Evolutionary conservation across 2,888 invertebrate genomes (phyloP).

Genomic region (Desoria tigrina): DNA sequence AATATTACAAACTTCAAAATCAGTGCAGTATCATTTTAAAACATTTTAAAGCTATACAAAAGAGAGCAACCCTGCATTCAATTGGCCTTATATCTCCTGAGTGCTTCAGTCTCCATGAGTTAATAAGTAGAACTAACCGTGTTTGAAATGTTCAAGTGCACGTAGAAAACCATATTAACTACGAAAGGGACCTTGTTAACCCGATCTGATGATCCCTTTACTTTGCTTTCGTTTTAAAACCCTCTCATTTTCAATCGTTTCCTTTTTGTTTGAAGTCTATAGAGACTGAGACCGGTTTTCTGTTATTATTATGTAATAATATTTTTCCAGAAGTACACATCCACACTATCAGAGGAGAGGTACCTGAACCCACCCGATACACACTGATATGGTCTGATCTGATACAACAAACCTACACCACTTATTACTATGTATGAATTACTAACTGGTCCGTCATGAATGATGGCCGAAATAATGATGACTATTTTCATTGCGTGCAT

Average conservation of each 20-base stretch:
- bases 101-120: no score
- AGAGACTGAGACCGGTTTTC: constrained; percentile 6
- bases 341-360: background rate
- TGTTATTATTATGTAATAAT: constrained; percentile 12
- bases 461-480: constrained; percentile 17
- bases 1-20: no score
- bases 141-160: no score
- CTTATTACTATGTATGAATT: background rate
- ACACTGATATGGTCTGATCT: no score
- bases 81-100: no score
- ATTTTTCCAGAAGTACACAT: constrained; percentile 5
- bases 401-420: background rate
- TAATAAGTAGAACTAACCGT: no score
- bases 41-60: no score
- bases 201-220: constrained; percentile 6
- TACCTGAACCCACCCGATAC: no score
- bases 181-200: constrained; percentile 17
- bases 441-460: constrained; percentile 10
- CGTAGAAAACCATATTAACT: no score
- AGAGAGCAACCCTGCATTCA: no score
- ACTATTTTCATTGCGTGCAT: constrained; percentile 23
- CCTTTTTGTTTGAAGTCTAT: constrained; percentile 8
- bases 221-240: background rate
- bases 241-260: constrained; percentile 22
- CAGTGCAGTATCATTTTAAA: no score